Evolutionary conservation across 2,797 vertebrate species (phyloP).

Genomic region (Sebastolobus alascanus): DNA sequence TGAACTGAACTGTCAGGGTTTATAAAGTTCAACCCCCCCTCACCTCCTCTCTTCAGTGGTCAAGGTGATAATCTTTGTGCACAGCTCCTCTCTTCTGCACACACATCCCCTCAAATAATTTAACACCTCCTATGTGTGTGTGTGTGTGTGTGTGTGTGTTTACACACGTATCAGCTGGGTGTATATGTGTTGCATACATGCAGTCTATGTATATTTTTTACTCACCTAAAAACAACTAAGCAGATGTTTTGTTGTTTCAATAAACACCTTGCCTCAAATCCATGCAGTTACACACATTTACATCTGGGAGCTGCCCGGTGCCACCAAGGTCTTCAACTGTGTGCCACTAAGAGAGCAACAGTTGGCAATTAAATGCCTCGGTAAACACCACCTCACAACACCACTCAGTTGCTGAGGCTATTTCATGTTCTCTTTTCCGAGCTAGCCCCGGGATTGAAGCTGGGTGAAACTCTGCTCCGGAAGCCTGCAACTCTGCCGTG

Average conservation of each 20-base stretch:
- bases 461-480: slow-evolving; percentile 24
- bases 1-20: slow-evolving; percentile 4
- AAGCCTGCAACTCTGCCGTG: slow-evolving; percentile 27
- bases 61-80: slow-evolving; percentile 27
- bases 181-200: slow-evolving; percentile 8
- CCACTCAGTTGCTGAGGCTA: slow-evolving; percentile 27
- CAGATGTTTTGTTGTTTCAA: slow-evolving; percentile 23
- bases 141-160: not conserved
- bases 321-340: slow-evolving; percentile 25
- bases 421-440: slow-evolving; percentile 41
- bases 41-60: slow-evolving; percentile 12
- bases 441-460: slow-evolving; percentile 3
- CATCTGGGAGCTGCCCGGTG: slow-evolving; percentile 14
- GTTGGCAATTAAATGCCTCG: slow-evolving; percentile 50
- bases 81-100: slow-evolving; percentile 23
- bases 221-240: slow-evolving; percentile 23
- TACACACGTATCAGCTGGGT: too few relatives aligned
- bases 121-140: slow-evolving; percentile 9
- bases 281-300: slow-evolving; percentile 24
- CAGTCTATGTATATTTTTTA: not conserved
- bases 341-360: slow-evolving; percentile 46
- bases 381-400: slow-evolving; percentile 41
- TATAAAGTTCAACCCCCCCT: slow-evolving; percentile 12
- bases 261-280: slow-evolving; percentile 36
- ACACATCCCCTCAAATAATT: slow-evolving; percentile 13